Percentiles rank a stretch among this genome's conserved stretches.
Conservation (phyloP, 2,888 invertebrate genomes). For the Eurytoma adleriae region DNA sequence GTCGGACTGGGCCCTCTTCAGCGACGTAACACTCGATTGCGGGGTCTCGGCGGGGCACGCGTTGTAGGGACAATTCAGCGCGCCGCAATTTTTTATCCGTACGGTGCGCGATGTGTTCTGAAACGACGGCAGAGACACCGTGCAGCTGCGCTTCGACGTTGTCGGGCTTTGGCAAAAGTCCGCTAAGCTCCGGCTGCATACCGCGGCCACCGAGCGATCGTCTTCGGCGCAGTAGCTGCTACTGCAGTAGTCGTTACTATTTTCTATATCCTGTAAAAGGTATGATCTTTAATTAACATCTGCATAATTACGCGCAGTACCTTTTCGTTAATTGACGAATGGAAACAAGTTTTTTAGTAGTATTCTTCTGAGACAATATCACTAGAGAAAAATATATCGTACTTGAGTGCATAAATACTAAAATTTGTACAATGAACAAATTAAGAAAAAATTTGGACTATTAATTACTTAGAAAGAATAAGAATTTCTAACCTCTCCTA, state of each 20-base stretch:
- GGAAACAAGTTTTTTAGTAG: too few relatives aligned
- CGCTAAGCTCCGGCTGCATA: not conserved
- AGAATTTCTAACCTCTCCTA: not conserved
- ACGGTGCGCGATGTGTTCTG: not conserved
- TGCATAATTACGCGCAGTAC: too few relatives aligned
- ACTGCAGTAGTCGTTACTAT: conserved; percentile 2
- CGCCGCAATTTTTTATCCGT: not conserved
- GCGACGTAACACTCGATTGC: too few relatives aligned
- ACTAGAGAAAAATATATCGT: too few relatives aligned
- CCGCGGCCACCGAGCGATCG: not conserved
- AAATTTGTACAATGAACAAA: too few relatives aligned
- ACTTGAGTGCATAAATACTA: too few relatives aligned
- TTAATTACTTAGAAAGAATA: not conserved
- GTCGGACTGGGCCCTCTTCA: not conserved
- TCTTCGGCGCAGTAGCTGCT: conserved; percentile 25
- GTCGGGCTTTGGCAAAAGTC: not conserved
- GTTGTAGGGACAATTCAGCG: not conserved
- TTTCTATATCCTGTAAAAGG: not conserved
- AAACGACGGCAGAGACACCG: not conserved
- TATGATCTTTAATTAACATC: not conserved
- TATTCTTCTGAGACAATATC: too few relatives aligned
- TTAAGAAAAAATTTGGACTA: not conserved
- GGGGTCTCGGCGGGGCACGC: not conserved
- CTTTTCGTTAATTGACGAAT: too few relatives aligned
- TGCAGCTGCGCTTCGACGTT: conserved; percentile 1